Conservation (phyloP, 2,797 vertebrate species). For the Poeciliopsis infans region DNA sequence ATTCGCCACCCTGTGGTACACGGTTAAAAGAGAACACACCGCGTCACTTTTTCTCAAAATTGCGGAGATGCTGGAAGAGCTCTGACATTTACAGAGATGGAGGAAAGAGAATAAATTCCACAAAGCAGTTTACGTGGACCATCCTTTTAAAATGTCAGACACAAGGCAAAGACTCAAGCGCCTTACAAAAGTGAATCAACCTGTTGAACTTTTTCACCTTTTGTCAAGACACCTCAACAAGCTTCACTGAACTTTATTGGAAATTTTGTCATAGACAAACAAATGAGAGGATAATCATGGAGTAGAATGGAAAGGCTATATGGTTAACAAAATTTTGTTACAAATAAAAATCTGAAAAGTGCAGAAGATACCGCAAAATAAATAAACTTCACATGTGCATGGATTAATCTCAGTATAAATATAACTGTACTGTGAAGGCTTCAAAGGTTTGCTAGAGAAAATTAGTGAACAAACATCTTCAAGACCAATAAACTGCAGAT, state of each 20-base stretch:
- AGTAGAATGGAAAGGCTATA: neutral
- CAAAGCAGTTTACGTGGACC: conserved; percentile 46
- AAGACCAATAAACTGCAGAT: neutral
- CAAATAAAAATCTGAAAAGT: conserved; percentile 1
- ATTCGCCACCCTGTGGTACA: conserved; percentile 60
- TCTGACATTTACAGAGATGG: conserved; percentile 67
- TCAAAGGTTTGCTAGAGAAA: neutral
- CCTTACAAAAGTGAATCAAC: conserved; percentile 53
- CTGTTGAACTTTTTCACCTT: neutral
- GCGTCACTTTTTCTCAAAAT: conserved; percentile 66
- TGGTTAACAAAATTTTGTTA: neutral
- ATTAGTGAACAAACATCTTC: neutral
- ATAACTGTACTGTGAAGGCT: neutral
- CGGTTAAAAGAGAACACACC: conserved; percentile 72
- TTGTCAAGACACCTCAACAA: neutral
- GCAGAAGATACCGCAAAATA: neutral
- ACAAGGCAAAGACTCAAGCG: conserved; percentile 10
- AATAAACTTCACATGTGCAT: neutral
- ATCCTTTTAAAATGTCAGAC: conserved; percentile 63
- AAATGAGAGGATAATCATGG: neutral
- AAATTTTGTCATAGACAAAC: conserved; percentile 5
- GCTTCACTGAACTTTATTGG: neutral
- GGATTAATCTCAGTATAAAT: neutral
- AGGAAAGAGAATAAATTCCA: conserved; percentile 35
- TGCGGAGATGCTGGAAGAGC: conserved; percentile 56